Conservation (phyloP, 1,140 invertebrate species). For the Musca vetustissima region DNA sequence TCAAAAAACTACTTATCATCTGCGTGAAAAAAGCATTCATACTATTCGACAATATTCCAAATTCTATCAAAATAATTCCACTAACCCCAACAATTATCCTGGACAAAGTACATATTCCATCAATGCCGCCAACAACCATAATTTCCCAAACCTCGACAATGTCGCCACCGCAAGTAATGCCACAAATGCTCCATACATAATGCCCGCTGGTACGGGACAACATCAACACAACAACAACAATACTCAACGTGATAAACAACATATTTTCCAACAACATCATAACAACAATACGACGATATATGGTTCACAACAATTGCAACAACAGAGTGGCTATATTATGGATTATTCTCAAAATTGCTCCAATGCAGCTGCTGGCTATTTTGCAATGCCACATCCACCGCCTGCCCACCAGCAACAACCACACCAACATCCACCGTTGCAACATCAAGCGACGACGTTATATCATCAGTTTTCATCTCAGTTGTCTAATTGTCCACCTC, state of each 20-base stretch:
- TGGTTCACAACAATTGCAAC: background rate
- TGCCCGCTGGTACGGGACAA: conserved; percentile 2
- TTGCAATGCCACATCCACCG: conserved; percentile 9
- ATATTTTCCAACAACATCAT: conserved; percentile 9
- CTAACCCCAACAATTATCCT: conserved; percentile 13
- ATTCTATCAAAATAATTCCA: conserved; percentile 20
- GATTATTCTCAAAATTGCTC: background rate
- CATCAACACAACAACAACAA: conserved; percentile 22
- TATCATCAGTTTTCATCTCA: conserved; percentile 17
- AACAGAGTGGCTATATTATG: background rate
- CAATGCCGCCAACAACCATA: conserved; percentile 21
- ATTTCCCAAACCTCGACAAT: conserved; percentile 13
- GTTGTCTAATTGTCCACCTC: conserved; percentile 12
- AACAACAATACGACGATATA: background rate
- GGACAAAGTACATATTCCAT: conserved; percentile 5
- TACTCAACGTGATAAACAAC: conserved; percentile 12
- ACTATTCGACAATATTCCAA: conserved; percentile 22
- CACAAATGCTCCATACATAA: conserved; percentile 9
- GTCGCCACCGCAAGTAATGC: background rate
- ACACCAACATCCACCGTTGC: conserved; percentile 16
- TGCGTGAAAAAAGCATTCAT: conserved; percentile 27
- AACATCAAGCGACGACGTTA: background rate
- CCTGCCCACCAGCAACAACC: conserved; percentile 20
- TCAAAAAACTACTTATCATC: conserved; percentile 29
- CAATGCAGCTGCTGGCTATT: background rate